A percentile compares a stretch with the other conserved stretches of the same genome.
Conservation (phyloP, 2,113 vertebrate species). For the Crotalus tigris region DNA sequence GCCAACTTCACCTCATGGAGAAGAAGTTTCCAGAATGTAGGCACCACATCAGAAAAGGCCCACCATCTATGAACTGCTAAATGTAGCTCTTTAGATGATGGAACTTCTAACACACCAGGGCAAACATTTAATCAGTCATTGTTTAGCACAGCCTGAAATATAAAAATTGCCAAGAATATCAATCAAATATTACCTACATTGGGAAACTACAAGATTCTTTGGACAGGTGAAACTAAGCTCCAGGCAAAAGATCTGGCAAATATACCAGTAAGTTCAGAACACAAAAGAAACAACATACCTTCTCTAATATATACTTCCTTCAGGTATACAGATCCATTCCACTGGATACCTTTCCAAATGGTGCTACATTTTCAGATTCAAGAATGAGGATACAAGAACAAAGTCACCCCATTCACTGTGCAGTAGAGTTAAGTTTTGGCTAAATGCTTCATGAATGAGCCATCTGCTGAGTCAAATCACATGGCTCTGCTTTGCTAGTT, state of each 20-base stretch:
- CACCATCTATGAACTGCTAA: neutral
- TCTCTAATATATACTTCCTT: rapidly evolving
- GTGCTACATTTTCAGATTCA: slow-evolving; percentile 14
- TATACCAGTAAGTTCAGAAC: neutral
- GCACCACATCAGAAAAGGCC: neutral
- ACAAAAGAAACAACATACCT: neutral
- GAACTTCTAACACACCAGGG: neutral
- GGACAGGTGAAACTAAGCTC: slow-evolving; percentile 10
- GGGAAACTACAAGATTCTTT: neutral
- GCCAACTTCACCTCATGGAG: neutral
- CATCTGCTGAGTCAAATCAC: neutral
- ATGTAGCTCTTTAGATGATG: neutral
- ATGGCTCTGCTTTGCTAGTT: slow-evolving; percentile 14
- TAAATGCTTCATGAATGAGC: slow-evolving; percentile 30
- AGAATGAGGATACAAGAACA: slow-evolving; percentile 9
- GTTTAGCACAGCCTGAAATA: neutral
- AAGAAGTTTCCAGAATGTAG: neutral
- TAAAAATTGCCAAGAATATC: neutral
- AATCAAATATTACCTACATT: neutral
- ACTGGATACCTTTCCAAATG: slow-evolving; percentile 10
- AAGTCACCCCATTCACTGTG: slow-evolving; percentile 27
- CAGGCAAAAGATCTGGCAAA: neutral
- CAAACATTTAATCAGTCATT: neutral
- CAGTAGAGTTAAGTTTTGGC: slow-evolving; percentile 34
- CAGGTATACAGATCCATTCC: neutral